phyloP scores from a whole-genome alignment of 2,113 vertebrate genomes.

The Salminus brasiliensis region DNA sequence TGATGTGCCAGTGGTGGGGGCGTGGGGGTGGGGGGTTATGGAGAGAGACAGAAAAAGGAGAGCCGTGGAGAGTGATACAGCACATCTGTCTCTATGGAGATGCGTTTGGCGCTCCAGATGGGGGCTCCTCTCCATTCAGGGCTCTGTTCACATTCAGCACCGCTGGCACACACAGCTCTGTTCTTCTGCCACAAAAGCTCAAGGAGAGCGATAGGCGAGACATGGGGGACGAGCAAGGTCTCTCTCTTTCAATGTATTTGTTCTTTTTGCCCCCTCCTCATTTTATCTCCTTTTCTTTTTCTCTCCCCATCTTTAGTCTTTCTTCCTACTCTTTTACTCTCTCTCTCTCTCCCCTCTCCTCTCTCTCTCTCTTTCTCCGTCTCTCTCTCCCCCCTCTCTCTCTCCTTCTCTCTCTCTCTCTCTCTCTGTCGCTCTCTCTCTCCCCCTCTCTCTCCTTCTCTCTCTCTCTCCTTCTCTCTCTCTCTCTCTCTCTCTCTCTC shows the following conservation, averaged over 20 bases:
- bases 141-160: constrained; percentile 27
- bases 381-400: too few relatives aligned
- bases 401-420: background rate
- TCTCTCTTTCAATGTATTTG: background rate
- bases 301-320: too few relatives aligned
- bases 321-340: too few relatives aligned
- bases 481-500: background rate
- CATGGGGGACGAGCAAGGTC: background rate
- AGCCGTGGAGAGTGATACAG: constrained; percentile 23
- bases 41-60: constrained; percentile 16
- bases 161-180: background rate
- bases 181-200: background rate
- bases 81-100: constrained; percentile 38
- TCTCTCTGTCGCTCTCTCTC: background rate
- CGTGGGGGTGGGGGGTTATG: too few relatives aligned
- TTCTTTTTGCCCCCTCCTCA: too few relatives aligned
- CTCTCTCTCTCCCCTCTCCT: background rate
- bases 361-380: background rate
- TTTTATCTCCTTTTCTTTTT: too few relatives aligned
- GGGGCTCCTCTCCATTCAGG: background rate
- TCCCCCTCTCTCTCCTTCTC: background rate
- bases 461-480: too few relatives aligned
- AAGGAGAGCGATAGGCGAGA: constrained; percentile 17
- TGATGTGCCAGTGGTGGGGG: background rate
- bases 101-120: constrained; percentile 8